Percentiles rank a stretch among this genome's conserved stretches.
Evolutionary conservation across 2,888 invertebrate genomes (phyloP).

Genomic region (Eupithecia pulchellata): DNA sequence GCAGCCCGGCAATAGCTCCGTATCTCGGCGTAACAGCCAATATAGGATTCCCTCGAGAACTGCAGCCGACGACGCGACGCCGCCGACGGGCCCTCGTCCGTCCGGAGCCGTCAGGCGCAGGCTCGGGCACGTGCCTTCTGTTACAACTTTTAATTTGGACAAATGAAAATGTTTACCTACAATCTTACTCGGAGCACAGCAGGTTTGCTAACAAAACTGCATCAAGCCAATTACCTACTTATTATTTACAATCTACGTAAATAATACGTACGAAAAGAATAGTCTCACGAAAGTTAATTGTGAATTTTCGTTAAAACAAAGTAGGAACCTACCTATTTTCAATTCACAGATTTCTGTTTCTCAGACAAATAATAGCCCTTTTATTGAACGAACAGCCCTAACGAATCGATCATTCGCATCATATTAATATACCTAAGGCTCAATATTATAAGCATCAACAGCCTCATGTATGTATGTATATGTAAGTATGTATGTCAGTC

Average conservation of each 20-base stretch:
- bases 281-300: not conserved
- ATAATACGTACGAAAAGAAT: no score
- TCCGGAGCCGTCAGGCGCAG: constrained; percentile 46
- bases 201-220: no score
- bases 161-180: constrained; percentile 6
- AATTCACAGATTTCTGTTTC: not conserved
- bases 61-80: constrained; percentile 1
- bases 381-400: not conserved
- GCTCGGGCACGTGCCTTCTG: constrained; percentile 53
- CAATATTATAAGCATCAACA: not conserved
- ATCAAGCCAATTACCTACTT: no score
- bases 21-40: not conserved
- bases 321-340: no score
- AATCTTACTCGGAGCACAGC: not conserved
- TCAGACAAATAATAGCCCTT: not conserved
- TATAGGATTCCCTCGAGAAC: not conserved
- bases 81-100: not conserved
- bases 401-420: not conserved
- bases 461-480: not conserved
- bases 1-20: not conserved
- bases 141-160: constrained; percentile 1
- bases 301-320: not conserved
- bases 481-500: not conserved
- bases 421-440: no score
- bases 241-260: no score